phyloP scores from a whole-genome alignment of 2,797 vertebrate species.

The Cossypha polioptera region DNA sequence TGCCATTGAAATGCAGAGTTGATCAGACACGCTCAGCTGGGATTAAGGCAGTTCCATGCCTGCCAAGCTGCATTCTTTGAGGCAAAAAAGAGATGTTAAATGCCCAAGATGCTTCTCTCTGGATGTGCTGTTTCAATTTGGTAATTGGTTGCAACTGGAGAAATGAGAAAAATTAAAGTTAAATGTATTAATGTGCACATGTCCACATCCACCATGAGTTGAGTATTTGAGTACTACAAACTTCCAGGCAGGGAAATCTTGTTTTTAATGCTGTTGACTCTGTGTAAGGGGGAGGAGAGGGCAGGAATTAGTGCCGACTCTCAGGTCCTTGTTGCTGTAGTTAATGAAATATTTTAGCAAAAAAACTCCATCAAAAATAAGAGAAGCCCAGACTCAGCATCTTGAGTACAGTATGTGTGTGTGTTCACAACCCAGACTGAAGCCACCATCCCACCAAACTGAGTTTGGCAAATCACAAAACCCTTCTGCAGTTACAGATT shows the following conservation, averaged over 20 bases:
- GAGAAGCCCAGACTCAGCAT: neutral
- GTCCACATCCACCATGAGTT: neutral
- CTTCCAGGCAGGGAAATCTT: neutral
- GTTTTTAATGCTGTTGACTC: neutral
- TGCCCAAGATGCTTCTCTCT: neutral
- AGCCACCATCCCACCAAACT: neutral
- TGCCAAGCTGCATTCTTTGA: neutral
- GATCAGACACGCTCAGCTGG: neutral
- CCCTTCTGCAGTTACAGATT: fast-evolving
- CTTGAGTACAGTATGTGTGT: fast-evolving
- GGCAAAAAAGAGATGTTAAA: neutral
- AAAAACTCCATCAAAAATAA: neutral
- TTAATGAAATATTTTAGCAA: neutral
- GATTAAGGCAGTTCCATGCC: neutral
- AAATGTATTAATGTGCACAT: neutral
- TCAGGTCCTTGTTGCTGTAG: neutral
- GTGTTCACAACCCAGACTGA: neutral
- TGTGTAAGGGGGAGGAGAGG: neutral
- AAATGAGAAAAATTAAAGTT: neutral
- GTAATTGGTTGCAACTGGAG: neutral
- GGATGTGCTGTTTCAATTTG: neutral
- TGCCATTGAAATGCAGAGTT: neutral
- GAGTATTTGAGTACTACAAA: neutral
- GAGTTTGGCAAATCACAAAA: neutral
- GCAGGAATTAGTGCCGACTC: neutral